Conservation (phyloP, 2,113 vertebrate species). For the Neolamprologus hecqui region DNA sequence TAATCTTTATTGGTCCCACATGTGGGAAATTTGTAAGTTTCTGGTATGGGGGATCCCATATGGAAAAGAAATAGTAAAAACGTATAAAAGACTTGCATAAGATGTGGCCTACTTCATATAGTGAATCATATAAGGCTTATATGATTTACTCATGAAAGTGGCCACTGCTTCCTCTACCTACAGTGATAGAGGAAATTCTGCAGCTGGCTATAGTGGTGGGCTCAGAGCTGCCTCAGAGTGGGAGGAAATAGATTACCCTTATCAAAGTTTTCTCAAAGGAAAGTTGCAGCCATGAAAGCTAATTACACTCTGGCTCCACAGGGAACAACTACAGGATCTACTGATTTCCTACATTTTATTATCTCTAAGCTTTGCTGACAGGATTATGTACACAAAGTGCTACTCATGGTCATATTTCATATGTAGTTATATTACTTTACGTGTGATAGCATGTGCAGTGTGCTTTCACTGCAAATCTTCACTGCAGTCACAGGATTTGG, state of each 20-base stretch:
- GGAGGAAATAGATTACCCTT: constrained; percentile 52
- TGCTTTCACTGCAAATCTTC: background rate
- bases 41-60: background rate
- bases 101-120: background rate
- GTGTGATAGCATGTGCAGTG: background rate
- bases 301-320: constrained; percentile 35
- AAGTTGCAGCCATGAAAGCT: constrained; percentile 36
- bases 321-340: constrained; percentile 15
- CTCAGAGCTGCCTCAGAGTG: constrained; percentile 4
- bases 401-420: background rate
- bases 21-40: background rate
- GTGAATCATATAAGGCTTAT: background rate
- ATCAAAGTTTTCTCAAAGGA: constrained; percentile 38
- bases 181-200: background rate
- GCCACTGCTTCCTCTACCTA: background rate
- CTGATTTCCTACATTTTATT: constrained; percentile 20
- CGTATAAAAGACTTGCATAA: background rate
- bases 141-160: background rate
- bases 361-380: constrained; percentile 9
- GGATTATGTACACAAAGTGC: background rate
- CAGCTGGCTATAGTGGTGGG: constrained; percentile 10
- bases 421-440: background rate
- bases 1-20: background rate
- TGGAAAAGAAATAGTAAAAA: background rate
- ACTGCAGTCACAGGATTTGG: background rate